These are phyloP conservation scores for Drosophila meridionalis DNA, from an alignment of 2,888 invertebrate species.

Conservation along the genomic window DNA sequence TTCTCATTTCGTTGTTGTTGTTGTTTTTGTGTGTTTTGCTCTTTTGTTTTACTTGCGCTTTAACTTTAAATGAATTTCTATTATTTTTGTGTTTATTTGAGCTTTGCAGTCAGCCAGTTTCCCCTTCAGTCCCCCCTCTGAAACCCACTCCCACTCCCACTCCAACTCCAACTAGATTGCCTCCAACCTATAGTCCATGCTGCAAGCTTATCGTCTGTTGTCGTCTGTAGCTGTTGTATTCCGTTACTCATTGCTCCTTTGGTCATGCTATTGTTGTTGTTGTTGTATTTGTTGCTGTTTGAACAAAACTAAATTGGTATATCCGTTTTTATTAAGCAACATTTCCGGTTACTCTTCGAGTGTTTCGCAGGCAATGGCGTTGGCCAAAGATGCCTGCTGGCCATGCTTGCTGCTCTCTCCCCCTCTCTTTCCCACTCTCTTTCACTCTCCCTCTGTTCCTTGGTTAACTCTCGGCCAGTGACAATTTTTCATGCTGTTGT, in stretches of 20 bases:
- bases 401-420: conserved; percentile 13
- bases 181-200: background rate
- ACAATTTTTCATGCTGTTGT: conserved; percentile 81
- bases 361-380: conserved; percentile 56
- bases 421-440: background rate
- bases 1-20: background rate
- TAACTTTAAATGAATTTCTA: conserved; percentile 80
- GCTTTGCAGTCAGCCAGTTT: conserved; percentile 60
- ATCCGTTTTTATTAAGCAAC: conserved; percentile 81
- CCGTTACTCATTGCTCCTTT: conserved; percentile 68
- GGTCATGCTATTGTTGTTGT: conserved; percentile 32
- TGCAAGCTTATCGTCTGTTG: conserved; percentile 40
- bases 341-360: conserved; percentile 76
- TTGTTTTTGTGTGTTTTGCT: conserved; percentile 32
- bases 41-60: conserved; percentile 69
- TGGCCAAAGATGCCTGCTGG: conserved; percentile 41
- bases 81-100: conserved; percentile 80
- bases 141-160: background rate
- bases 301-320: conserved; percentile 81
- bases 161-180: background rate
- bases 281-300: conserved; percentile 53
- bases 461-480: conserved; percentile 68
- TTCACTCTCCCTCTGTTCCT: background rate
- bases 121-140: too few species aligned
- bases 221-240: conserved; percentile 63